Base-by-base conservation (phyloP, 2,888 invertebrate genomes). In the Panzeria rudis region DNA sequence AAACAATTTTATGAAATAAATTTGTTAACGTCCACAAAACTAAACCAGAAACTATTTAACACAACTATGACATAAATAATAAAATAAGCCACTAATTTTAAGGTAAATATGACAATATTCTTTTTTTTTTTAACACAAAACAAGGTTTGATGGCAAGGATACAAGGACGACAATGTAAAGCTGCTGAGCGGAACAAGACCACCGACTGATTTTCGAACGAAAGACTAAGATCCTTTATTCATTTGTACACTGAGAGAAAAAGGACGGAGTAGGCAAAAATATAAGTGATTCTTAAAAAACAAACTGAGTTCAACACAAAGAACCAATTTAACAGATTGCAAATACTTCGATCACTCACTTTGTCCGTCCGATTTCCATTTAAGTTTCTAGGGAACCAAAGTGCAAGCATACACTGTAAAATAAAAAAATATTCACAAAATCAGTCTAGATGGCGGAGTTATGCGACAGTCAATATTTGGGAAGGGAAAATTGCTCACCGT, bases 1-100 rank as follows among this genome's bases (percentile, higher is more conserved):
- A 68, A 83, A 38, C 4, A 32, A 38, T 59, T 61, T 47, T 61
- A 29, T 41, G 52, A 25, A 11, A 73, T 52, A 75, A 78, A 82
- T 73, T 73, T 54, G 62, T 62, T 54, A 72, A 72, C 7, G 72
- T 81, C 68, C 73, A 73, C 81, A 73, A 78, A 79, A 85, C 78
- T 75, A 79, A 82, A 85, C 85, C 82, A 69, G 15, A 78, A 85
- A 82, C 82, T 85, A 82, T 85, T 82, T 85, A 52, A 79, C 44
- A 64, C 72, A 76, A 71, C 62, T 71, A 76, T 71, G 17, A 52
- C 44, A 41, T 50, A 25, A 35, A 59, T 50, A 69, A 69, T 52
- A 62, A 62, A 72, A 79, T 41, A 81, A 75, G 73, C 81, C 84
- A 85, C 84, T 78, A 85, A 85, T 82, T 82, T 79, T 75, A 75